Evolutionary conservation across 2,113 vertebrate species (phyloP).

Genomic region (Anser cygnoides): DNA sequence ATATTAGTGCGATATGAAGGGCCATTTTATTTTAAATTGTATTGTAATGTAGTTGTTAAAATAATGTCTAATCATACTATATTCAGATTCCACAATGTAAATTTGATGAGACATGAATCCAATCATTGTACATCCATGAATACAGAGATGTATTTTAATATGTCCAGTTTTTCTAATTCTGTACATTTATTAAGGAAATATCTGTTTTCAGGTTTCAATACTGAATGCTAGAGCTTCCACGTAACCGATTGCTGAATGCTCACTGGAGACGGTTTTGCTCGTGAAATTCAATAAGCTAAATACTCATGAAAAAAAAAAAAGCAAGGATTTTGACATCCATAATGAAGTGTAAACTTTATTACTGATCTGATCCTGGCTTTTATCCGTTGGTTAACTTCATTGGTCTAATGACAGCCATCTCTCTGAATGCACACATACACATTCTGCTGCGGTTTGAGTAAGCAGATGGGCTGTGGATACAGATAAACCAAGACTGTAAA

Average conservation of each 20-base stretch:
- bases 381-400: conserved; percentile 29
- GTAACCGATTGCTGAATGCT: conserved; percentile 35
- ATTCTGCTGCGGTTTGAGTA: conserved; percentile 55
- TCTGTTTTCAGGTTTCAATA: conserved; percentile 61
- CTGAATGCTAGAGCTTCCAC: conserved; percentile 41
- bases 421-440: conserved; percentile 44
- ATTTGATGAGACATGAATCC: conserved; percentile 83
- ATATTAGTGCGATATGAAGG: conserved; percentile 81
- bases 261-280: conserved; percentile 23
- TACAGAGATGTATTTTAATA: conserved; percentile 71
- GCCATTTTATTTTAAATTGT: conserved; percentile 84
- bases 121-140: conserved; percentile 72
- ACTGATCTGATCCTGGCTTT: conserved; percentile 53
- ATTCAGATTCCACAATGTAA: conserved; percentile 84
- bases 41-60: conserved; percentile 85
- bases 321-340: conserved; percentile 41
- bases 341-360: conserved; percentile 60
- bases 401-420: conserved; percentile 56
- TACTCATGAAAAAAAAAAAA: not conserved
- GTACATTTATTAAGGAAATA: conserved; percentile 71
- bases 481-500: conserved; percentile 67
- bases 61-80: conserved; percentile 84
- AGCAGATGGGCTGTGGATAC: conserved; percentile 72
- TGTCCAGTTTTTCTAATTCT: conserved; percentile 76
- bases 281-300: conserved; percentile 46